phyloP scores from a whole-genome alignment of 2,888 invertebrate genomes.

The Cephus nigrinus region DNA sequence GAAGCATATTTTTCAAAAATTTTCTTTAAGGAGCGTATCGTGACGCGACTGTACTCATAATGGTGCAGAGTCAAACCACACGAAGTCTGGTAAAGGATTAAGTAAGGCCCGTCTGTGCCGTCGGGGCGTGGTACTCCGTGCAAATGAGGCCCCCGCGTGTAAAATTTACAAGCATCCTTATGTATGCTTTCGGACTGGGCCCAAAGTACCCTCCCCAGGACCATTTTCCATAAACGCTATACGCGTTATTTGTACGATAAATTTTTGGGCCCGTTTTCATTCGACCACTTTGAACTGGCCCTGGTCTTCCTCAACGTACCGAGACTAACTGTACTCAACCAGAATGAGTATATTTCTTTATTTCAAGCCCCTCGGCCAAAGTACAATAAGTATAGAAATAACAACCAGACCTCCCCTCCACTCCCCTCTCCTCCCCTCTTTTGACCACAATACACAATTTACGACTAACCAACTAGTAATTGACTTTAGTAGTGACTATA shows the following conservation, averaged over 20 bases:
- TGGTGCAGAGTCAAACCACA: background rate
- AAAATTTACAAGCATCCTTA: background rate
- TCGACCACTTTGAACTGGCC: background rate
- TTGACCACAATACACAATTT: slow-evolving; percentile 5
- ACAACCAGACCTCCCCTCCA: background rate
- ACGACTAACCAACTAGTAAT: background rate
- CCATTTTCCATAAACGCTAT: background rate
- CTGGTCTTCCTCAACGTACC: background rate
- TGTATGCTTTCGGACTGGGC: background rate
- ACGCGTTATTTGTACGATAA: background rate
- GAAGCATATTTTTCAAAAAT: background rate
- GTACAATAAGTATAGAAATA: slow-evolving; percentile 1
- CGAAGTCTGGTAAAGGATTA: background rate
- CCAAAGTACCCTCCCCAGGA: background rate
- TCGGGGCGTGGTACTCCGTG: background rate
- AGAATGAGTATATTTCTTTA: background rate
- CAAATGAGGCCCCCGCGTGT: background rate
- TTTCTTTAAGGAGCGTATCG: background rate
- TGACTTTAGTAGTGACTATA: background rate
- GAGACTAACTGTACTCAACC: background rate
- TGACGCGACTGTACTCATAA: background rate
- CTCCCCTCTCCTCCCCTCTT: background rate
- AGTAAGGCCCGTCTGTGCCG: background rate
- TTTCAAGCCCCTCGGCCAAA: background rate
- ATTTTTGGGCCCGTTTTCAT: background rate